Conservation (phyloP, 2,113 vertebrate genomes). For the Nyctereutes procyonoides region DNA sequence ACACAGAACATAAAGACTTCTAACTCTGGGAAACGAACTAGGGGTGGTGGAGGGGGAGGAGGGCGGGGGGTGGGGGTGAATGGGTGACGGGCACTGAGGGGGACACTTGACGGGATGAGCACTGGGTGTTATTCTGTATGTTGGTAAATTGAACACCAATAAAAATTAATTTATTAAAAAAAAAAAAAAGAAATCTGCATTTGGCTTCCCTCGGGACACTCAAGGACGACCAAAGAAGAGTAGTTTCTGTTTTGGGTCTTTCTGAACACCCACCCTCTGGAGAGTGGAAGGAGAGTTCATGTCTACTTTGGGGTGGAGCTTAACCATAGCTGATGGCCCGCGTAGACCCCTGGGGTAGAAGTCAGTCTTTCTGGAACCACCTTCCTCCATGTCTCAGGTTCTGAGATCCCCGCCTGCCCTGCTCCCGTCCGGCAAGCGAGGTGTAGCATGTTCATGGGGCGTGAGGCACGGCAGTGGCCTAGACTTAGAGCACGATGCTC, state of each 20-base stretch:
- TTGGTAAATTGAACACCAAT: no score
- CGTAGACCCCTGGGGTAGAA: neutral
- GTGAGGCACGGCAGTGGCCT: neutral
- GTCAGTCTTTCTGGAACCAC: neutral
- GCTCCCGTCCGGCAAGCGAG: neutral
- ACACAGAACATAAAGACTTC: no score
- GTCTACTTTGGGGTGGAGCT: neutral
- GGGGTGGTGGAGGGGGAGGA: no score
- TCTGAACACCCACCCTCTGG: neutral
- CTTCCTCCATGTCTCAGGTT: neutral
- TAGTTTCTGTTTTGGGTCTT: neutral
- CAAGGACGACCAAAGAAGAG: neutral
- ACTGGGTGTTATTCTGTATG: no score
- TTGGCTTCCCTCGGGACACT: neutral
- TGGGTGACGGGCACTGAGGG: no score
- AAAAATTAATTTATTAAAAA: no score
- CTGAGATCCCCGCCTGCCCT: neutral
- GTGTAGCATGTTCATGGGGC: neutral
- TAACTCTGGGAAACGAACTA: no score
- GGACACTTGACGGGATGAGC: no score
- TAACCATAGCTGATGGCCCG: neutral
- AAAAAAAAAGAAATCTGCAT: neutral
- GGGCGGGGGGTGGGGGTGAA: no score
- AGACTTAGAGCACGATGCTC: neutral
- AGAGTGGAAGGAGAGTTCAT: neutral